Base-by-base conservation (phyloP, 2,888 invertebrate genomes). In the Caenorhabditis parvicauda region DNA sequence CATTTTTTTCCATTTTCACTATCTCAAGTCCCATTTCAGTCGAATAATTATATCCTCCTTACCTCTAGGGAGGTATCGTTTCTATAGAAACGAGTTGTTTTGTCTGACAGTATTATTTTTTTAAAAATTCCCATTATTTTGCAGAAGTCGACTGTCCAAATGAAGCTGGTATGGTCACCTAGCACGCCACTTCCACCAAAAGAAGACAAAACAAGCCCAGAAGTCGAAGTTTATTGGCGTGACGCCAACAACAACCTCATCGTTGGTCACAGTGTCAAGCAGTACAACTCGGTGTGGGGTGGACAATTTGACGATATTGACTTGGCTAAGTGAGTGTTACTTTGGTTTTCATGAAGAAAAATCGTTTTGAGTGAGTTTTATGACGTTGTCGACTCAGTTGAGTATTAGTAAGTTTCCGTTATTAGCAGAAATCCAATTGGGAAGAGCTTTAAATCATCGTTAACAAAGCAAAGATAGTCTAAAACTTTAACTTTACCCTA, bases 231-330 rank as follows among this genome's bases (percentile, higher is more conserved):
- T n/a, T 50, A 60, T 29, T 58, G 68, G 56, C 45, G 48, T 39
- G 41, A 51, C 44, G 42, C 58, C 38, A 25, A 54, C 3, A 27
- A 32, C n/a, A 41, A 44, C 3, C 1, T 48, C 0, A 59, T 70
- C 24, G 60, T 60, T 12, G 50, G 51, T 3, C 42, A 66, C 14
- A 28, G 32, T 2, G 52, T 80, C 5, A 43, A 58, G 22, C 65
- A 70, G 7, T 79, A 79, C 56, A 71, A 80, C 59, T 79, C 79
- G 6, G 72, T 62, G 7, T 67, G 57, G 29, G 67, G 67, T 12
- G 61, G 63, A 43, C 70, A 70, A 43, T 70, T 70, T 42, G 59
- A 60, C 43, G 59, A 56, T 37, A 25, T 59, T 14, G 21, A 48
- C 38, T 41, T 63, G 14, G 37, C 27, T 0, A 62, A 47, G 54